Percentiles rank a stretch among this genome's conserved stretches.
These are phyloP conservation scores for Rhinophrynus dorsalis DNA, from an alignment of 2,797 vertebrate species.

Conservation along the genomic window DNA sequence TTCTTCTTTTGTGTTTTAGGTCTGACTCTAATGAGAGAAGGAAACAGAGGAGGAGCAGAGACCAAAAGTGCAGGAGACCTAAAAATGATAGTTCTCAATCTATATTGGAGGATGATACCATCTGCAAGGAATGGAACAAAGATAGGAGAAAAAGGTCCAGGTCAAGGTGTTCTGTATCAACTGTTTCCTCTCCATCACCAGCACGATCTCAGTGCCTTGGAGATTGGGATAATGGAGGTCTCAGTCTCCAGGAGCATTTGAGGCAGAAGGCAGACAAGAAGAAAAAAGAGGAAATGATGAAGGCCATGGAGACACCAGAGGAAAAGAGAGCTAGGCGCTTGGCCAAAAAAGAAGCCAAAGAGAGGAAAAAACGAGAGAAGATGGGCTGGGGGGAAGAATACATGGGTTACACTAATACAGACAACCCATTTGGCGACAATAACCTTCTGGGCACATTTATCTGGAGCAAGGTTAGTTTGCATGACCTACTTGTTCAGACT, in stretches of 20 bases:
- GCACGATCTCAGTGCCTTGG: conserved; percentile 49
- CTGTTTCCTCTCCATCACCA: conserved; percentile 59
- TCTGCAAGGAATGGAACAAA: conserved; percentile 17
- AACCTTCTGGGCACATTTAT: conserved; percentile 95
- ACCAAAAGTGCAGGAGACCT: conserved; percentile 45
- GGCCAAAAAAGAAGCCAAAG: conserved; percentile 94
- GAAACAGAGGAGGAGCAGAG: conserved; percentile 47
- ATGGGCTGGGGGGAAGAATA: conserved; percentile 99
- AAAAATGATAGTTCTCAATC: conserved; percentile 27
- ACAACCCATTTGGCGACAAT: conserved; percentile 98
- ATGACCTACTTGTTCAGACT: no score
- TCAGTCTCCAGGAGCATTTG: conserved; percentile 59
- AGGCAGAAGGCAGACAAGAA: conserved; percentile 76
- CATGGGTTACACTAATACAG: conserved; percentile 97
- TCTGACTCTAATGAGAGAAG: conserved; percentile 48
- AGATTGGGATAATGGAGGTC: conserved; percentile 49
- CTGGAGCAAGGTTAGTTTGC: conserved; percentile 90
- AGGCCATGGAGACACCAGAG: conserved; percentile 93
- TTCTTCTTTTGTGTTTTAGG: conserved; percentile 36
- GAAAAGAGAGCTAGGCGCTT: conserved; percentile 93
- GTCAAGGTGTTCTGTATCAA: conserved; percentile 75
- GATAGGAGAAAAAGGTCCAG: conserved; percentile 48
- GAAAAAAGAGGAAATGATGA: conserved; percentile 86
- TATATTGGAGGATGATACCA: conserved; percentile 15
- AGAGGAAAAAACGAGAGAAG: conserved; percentile 94